These are phyloP conservation scores for Bombylius major DNA, from an alignment of 2,888 invertebrate species.

Conservation along the genomic window DNA sequence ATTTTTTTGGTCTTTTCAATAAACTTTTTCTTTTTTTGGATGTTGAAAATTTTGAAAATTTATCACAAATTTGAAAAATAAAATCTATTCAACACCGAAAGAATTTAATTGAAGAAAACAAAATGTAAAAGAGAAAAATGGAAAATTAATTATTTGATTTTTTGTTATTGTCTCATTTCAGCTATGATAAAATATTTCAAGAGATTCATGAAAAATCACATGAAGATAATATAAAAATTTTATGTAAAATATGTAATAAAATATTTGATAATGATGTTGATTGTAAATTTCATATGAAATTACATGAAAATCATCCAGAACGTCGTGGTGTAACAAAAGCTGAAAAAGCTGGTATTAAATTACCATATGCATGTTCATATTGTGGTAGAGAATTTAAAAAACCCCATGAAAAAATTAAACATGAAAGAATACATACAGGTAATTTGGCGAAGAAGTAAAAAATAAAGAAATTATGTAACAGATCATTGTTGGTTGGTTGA, in stretches of 20 bases:
- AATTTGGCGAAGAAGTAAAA: background rate
- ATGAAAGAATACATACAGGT: constrained; percentile 72
- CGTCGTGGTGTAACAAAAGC: constrained; percentile 4
- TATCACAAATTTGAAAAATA: too few relatives aligned
- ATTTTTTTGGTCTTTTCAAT: background rate
- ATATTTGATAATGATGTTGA: constrained; percentile 53
- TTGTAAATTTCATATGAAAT: constrained; percentile 60
- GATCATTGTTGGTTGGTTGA: too few relatives aligned
- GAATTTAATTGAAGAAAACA: constrained; percentile 36
- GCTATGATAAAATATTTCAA: constrained; percentile 39
- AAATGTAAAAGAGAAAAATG: too few relatives aligned
- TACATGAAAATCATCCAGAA: constrained; percentile 39
- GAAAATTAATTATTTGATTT: too few relatives aligned
- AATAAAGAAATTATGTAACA: background rate
- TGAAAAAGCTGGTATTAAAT: constrained; percentile 18
- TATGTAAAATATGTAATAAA: constrained; percentile 58
- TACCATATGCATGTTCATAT: constrained; percentile 56
- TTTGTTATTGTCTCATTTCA: background rate
- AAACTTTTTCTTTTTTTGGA: too few relatives aligned
- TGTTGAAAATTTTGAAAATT: too few relatives aligned
- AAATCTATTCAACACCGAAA: too few relatives aligned
- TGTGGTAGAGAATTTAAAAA: constrained; percentile 58
- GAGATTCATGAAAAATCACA: constrained; percentile 57
- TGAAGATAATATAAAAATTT: constrained; percentile 41
- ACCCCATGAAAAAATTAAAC: constrained; percentile 72